Evolutionary conservation across 2,797 vertebrate genomes (phyloP).

Genomic region (Threskiornis aethiopicus): DNA sequence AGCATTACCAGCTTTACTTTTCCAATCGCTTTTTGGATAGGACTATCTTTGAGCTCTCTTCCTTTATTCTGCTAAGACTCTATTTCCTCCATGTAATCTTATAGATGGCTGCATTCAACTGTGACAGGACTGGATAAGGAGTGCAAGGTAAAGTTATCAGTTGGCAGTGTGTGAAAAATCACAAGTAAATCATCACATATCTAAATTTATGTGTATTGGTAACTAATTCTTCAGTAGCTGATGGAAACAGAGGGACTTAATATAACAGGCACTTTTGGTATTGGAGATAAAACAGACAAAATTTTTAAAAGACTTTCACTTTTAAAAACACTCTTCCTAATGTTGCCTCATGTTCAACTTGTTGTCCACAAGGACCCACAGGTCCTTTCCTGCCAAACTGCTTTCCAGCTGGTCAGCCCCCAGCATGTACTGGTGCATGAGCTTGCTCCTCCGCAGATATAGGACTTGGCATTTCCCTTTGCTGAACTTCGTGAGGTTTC

Average conservation of each 20-base stretch:
- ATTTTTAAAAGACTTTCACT: neutral
- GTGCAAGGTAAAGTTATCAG: slow-evolving; percentile 53
- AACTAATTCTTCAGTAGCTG: slow-evolving; percentile 22
- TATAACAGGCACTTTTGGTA: neutral
- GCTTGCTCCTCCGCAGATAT: neutral
- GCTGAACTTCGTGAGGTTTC: neutral
- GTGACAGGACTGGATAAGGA: slow-evolving; percentile 55
- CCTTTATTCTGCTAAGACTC: slow-evolving; percentile 54
- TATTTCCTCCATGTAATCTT: slow-evolving; percentile 66
- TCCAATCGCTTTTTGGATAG: slow-evolving; percentile 2
- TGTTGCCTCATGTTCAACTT: neutral
- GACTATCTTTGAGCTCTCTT: slow-evolving; percentile 4
- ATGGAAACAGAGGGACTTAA: neutral
- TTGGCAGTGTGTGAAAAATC: slow-evolving; percentile 43
- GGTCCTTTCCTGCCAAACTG: neutral
- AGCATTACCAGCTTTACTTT: slow-evolving; percentile 46
- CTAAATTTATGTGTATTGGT: neutral
- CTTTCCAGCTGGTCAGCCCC: neutral
- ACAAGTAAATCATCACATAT: neutral
- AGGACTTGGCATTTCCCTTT: neutral
- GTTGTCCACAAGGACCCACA: neutral
- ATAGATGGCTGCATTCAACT: slow-evolving; percentile 63
- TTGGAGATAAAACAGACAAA: neutral
- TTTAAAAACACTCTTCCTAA: neutral
- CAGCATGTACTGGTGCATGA: neutral